A percentile compares a stretch with the other conserved stretches of the same genome.
Conservation (phyloP, 2,888 invertebrate genomes). For the Drosophila flavopinicola region DNA sequence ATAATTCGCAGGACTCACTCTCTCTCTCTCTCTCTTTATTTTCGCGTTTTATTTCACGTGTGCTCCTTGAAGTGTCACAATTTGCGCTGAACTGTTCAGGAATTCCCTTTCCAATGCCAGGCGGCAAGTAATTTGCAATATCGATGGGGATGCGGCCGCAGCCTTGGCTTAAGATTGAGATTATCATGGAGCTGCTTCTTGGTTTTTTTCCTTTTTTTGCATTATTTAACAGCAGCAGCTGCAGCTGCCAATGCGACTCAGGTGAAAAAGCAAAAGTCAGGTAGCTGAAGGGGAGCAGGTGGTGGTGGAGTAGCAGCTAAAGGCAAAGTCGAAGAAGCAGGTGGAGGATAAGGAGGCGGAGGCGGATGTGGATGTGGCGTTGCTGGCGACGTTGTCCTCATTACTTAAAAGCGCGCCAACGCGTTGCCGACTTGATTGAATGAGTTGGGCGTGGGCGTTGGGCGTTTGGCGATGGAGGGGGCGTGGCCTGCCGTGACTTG, state of each 20-base stretch:
- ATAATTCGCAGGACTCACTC: too few species aligned
- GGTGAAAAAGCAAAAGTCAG: slow-evolving; percentile 20
- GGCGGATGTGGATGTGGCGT: slow-evolving; percentile 24
- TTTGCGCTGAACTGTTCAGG: slow-evolving; percentile 17
- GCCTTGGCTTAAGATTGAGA: slow-evolving; percentile 56
- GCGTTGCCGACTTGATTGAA: slow-evolving; percentile 68
- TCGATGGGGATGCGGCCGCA: slow-evolving; percentile 52
- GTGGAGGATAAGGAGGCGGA: not conserved
- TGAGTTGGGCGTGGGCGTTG: slow-evolving; percentile 34
- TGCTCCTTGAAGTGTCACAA: slow-evolving; percentile 16
- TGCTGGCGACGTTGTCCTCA: slow-evolving; percentile 58
- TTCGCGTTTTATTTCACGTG: not conserved
- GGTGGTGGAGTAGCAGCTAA: not conserved
- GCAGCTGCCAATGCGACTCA: slow-evolving; percentile 46
- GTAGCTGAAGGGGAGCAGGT: not conserved
- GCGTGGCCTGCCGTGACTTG: slow-evolving; percentile 19
- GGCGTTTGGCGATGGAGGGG: slow-evolving; percentile 3
- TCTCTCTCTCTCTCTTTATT: not conserved
- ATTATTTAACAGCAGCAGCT: slow-evolving; percentile 51
- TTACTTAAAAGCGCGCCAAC: slow-evolving; percentile 71
- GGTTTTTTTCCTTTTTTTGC: slow-evolving; percentile 38
- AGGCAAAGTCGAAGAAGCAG: not conserved
- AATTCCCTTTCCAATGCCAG: slow-evolving; percentile 35
- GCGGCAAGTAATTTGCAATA: slow-evolving; percentile 61
- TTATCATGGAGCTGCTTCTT: slow-evolving; percentile 47